Base-by-base conservation (phyloP, 1,140 invertebrate species). In the Drosophila punjabiensis region DNA sequence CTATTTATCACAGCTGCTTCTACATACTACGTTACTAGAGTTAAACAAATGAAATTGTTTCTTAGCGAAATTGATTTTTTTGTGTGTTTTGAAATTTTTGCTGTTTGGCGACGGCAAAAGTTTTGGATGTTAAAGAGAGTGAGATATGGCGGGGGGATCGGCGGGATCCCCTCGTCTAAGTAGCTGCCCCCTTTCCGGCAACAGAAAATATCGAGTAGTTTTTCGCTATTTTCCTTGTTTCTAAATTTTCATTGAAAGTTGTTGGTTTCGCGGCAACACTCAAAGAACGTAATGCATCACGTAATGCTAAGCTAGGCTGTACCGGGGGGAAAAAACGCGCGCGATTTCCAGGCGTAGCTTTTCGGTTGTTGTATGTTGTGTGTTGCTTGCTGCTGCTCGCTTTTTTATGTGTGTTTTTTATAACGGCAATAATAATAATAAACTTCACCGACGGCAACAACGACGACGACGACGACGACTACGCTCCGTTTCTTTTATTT, bases 1-100 rank as follows among this genome's bases (percentile, higher is more conserved):
- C 90, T 92, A 92, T 92, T 89, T 92, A 92, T 92, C 90, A 92
- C 90, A 92, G 90, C 90, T 92, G 91, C 90, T 91, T 90, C 90
- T 87, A 86, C 90, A 88, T 91, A 83, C 88, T 90, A 91, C 79
- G 62, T 81, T 74, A 81, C 78, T 81, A 81, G 73, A 81, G 67
- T 59, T 66, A 52, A 81, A 75, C 63, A 82, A 81, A 62, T 20
- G 58, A 66, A 55, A 78, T 64, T 14, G 41, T 60, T 47, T 20
- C 18, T 59, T 59, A 45, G 39, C 32, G 33, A 43, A 30, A 28
- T n/a, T n/a, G n/a, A n/a, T n/a, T 39, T n/a, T 61, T 55, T 35
- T 2, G 43, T n/a, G 45, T 33, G 13, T 63, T 56, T 37, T 28
- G 35, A 55, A 24, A 24, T 47, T 65, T 84, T 50, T 50, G 48